Base-by-base conservation (phyloP, 2,888 invertebrate genomes). In the Orthonevra nobilis region DNA sequence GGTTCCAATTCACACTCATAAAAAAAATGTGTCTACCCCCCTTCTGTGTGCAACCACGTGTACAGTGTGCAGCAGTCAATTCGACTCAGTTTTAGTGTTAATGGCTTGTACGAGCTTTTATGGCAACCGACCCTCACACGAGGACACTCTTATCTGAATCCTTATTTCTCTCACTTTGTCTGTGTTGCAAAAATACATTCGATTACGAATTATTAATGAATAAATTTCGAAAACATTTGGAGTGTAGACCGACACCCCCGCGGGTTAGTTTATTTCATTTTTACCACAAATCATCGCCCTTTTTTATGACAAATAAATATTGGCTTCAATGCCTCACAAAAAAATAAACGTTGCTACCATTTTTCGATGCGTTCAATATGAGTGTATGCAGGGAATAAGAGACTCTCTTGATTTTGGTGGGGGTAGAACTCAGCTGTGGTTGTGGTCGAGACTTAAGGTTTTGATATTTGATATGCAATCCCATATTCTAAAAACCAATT, bases 181-280 rank as follows among this genome's bases (percentile, higher is more conserved):
- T 40, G 46, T 12, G 36, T 10, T 30, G 17, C 30, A 30, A 73
- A 52, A 54, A 52, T 34, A 48, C 48, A 38, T 60, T 58, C 38
- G 73, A 74, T 74, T 66, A 52, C 60, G 19, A 74, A 74, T 54
- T 74, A 74, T 74, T 74, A 61, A 74, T 74, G 74, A 68, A 68
- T 61, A 68, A 60, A 66, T 42, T 61, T 40, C 54, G 10, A 28
- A 4, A 23, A 23, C 34, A 15, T 46, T 46, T 36, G 15, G 32
- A 32, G 32, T 30, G 40, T 20, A 1, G 9, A 54, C 23, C 9
- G 2, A 23, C 4, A 42, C 6, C 19, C 32, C 34, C 10, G 5
- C 19, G n/a, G 32, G 32, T 0, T 40, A 34, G 48, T 74, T 61
- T 68, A 68, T 61, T 68, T 54, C 28, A 54, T 46, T 74, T 54